A percentile compares a stretch with the other conserved stretches of the same genome.
Conservation (phyloP, 2,888 invertebrate genomes). For the Thera obeliscata region DNA sequence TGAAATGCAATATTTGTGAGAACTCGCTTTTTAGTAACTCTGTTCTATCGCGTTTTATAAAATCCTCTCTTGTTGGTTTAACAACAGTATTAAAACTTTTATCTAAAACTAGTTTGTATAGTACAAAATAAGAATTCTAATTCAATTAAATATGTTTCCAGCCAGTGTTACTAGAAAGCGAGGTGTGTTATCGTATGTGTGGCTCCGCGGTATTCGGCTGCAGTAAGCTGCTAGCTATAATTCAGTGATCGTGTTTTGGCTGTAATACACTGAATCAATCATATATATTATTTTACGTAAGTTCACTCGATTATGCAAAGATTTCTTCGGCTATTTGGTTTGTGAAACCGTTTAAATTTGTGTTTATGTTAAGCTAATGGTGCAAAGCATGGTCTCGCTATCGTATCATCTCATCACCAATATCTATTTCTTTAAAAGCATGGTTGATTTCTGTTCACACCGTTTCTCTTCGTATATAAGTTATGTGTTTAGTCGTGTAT, state of each 20-base stretch:
- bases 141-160: constrained; percentile 25
- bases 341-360: constrained; percentile 59
- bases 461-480: constrained; percentile 42
- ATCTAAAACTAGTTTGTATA: constrained; percentile 47
- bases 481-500: constrained; percentile 35
- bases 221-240: constrained; percentile 56
- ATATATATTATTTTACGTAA: constrained; percentile 52
- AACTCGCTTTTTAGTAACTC: constrained; percentile 64
- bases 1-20: constrained; percentile 32
- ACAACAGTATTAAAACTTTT: constrained; percentile 30
- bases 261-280: constrained; percentile 51
- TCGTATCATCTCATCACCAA: constrained; percentile 51
- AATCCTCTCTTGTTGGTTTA: constrained; percentile 28
- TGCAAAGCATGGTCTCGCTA: constrained; percentile 66
- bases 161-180: constrained; percentile 67
- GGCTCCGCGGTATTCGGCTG: constrained; percentile 47
- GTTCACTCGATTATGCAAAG: constrained; percentile 49
- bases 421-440: constrained; percentile 43
- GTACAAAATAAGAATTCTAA: constrained; percentile 51
- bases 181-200: constrained; percentile 38
- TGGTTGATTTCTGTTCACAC: constrained; percentile 42
- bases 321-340: constrained; percentile 54
- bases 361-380: constrained; percentile 68
- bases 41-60: constrained; percentile 31
- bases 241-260: constrained; percentile 59